phyloP scores from a whole-genome alignment of 1,140 invertebrate species.

The Bombus terrestris region DNA sequence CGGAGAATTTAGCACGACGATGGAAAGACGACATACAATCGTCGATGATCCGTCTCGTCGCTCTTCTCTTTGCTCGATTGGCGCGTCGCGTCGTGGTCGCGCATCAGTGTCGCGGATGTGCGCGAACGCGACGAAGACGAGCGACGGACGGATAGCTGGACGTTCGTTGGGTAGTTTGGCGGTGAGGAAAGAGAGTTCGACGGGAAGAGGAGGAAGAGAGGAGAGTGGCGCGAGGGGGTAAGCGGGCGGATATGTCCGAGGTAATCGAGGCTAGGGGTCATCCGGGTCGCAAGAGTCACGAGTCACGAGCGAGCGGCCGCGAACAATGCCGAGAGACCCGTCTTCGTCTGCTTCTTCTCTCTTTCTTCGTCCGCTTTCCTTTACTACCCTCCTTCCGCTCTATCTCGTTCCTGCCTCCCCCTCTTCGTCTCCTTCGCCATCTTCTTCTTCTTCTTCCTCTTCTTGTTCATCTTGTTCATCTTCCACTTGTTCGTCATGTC shows the following conservation, averaged over 20 bases:
- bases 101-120: background rate
- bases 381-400: background rate
- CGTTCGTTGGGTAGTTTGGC: slow-evolving; percentile 10
- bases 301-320: slow-evolving; percentile 81
- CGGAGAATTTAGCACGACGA: no score
- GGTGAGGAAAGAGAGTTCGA: slow-evolving; percentile 32
- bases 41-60: no score
- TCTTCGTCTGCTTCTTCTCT: slow-evolving; percentile 42
- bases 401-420: no score
- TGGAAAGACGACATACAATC: no score
- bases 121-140: no score
- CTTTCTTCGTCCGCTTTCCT: slow-evolving; percentile 21
- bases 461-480: background rate
- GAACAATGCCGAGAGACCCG: slow-evolving; percentile 77
- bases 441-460: background rate
- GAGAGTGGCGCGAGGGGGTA: slow-evolving; percentile 56
- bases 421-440: background rate
- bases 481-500: slow-evolving; percentile 3
- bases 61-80: background rate
- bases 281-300: slow-evolving; percentile 81
- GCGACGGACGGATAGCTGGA: slow-evolving; percentile 2
- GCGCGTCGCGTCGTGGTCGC: background rate
- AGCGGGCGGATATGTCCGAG: slow-evolving; percentile 81
- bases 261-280: slow-evolving; percentile 82
- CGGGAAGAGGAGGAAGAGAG: slow-evolving; percentile 26